Percentiles rank a stretch among this genome's conserved stretches.
Conservation (phyloP, 2,797 vertebrate species). For the Hydrocynus forskahlii region DNA sequence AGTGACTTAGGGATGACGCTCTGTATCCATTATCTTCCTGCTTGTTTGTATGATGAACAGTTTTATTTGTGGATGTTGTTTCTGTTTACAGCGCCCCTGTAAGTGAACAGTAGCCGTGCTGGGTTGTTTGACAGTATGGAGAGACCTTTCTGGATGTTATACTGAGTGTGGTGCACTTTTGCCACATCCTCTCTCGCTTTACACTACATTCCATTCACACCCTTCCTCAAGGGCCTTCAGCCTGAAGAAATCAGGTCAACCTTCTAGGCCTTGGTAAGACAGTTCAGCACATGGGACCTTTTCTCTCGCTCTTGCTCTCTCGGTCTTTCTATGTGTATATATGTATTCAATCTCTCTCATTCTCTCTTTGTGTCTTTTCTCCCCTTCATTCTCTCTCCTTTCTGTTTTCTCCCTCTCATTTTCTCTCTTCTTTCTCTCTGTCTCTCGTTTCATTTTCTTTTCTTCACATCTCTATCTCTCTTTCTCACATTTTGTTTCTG, state of each 20-base stretch:
- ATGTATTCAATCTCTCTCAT: no score
- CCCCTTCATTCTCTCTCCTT: not conserved
- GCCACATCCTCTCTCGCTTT: not conserved
- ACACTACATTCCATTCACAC: not conserved
- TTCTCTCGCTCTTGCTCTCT: not conserved
- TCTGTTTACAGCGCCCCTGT: not conserved
- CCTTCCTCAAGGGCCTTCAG: constrained; percentile 4
- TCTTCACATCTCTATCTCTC: not conserved
- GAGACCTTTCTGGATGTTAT: not conserved
- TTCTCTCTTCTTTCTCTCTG: not conserved
- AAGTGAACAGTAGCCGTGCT: not conserved
- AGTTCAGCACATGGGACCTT: not conserved
- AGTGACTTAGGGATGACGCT: no score
- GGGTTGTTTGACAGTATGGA: not conserved
- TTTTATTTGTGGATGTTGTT: not conserved
- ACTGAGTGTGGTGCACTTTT: not conserved
- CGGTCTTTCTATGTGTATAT: not conserved
- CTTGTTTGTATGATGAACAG: not conserved
- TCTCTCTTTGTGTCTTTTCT: not conserved
- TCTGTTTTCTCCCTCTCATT: not conserved
- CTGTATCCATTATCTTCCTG: not conserved
- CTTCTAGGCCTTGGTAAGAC: not conserved
- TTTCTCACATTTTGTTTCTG: not conserved
- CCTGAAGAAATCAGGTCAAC: constrained; percentile 10
- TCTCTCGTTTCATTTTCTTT: not conserved